Evolutionary conservation across 1,140 invertebrate genomes (phyloP).

Genomic region (Camponotus pennsylvanicus): DNA sequence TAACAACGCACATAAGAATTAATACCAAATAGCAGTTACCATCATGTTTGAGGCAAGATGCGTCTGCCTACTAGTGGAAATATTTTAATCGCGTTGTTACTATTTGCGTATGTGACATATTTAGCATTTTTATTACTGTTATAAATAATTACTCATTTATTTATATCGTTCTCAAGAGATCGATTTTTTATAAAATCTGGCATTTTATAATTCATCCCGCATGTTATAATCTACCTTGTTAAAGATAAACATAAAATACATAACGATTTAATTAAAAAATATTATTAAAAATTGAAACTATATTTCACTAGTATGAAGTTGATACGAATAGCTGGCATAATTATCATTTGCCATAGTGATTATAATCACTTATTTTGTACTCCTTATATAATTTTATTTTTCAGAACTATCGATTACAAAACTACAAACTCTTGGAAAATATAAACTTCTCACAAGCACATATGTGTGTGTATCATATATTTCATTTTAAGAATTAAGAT

Average conservation of each 20-base stretch:
- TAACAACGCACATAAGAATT: slow-evolving; percentile 24
- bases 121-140: neutral
- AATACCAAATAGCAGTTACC: slow-evolving; percentile 59
- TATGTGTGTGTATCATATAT: slow-evolving; percentile 3
- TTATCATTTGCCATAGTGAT: neutral
- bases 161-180: neutral
- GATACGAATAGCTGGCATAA: neutral
- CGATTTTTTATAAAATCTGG: slow-evolving; percentile 9
- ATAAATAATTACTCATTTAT: slow-evolving; percentile 13
- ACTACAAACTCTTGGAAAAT: neutral
- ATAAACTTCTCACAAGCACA: slow-evolving; percentile 13
- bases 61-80: neutral
- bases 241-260: neutral
- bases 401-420: neutral
- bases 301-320: neutral
- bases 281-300: neutral
- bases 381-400: neutral
- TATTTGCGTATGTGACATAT: slow-evolving; percentile 27
- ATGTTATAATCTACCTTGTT: neutral
- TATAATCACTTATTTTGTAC: neutral
- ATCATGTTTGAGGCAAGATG: neutral
- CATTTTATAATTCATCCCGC: neutral
- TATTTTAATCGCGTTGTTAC: slow-evolving; percentile 37
- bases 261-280: neutral
- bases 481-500: slow-evolving; percentile 20